Evolutionary conservation across 2,888 invertebrate genomes (phyloP), one percentile per base, ranked within the genome.

Genomic region (Andrena minutula): DNA sequence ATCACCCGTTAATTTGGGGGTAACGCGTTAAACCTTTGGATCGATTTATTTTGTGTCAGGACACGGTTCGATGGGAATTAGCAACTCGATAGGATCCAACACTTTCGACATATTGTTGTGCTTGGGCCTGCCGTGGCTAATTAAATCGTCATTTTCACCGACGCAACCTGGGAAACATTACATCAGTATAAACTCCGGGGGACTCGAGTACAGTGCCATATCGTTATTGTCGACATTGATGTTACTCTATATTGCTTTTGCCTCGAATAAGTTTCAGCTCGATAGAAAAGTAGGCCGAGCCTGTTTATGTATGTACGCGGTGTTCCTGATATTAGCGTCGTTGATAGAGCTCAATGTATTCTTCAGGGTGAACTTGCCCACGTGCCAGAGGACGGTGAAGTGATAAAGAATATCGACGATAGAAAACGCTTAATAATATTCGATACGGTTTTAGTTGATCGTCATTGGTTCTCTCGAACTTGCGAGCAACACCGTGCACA

Each of bases 341-440:
- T 95, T 98, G 89, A 98, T 98, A 92, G 98, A 98, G 95, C 96
- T 98, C 91, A 98, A 98, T 94, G 97, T 98, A 86, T 98, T 98
- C 96, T 98, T 98, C 95, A 96, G 96, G 90, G 97, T 98, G 90
- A 98, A 98, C 94, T 95, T 97, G 89, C 98, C 98, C 88, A 97
- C 98, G 82, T 98, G 98, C 94, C 92, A 93, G 88, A 92, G 93
- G 92, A 93, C 92, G 92, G 92, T 92, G 83, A 93, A 93, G 86
- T 92, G 92, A 93, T 86, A 75, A 20, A 51, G 47, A 49, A 53
- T 76, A 69, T 61, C 56, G 76, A 60, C 20, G 69, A 60, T 63
- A 72, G 51, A 51, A 51, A 32, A 75, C 71, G 74, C 63, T 66
- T 70, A 86, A 86, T 61, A 74, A 82, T 80, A 71, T 85, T 66